Evolutionary conservation across 35 echinoderm and acorn worm genomes (phyloP).

Genomic region (Ptychodera flava): DNA sequence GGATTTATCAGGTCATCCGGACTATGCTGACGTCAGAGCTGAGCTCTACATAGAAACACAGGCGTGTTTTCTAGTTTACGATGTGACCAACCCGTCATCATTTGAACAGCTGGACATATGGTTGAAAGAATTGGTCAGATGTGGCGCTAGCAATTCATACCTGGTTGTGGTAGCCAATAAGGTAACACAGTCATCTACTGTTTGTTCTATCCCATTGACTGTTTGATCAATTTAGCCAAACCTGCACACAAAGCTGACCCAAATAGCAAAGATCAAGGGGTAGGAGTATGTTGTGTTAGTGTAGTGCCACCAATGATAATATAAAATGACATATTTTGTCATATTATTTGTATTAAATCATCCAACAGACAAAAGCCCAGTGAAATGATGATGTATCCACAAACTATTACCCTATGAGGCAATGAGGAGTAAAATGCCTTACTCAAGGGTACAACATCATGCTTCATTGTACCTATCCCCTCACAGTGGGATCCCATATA

Average conservation of each 20-base stretch:
- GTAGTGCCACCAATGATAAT: neutral
- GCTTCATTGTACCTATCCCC: too few relatives aligned
- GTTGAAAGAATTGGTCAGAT: slow-evolving; percentile 50
- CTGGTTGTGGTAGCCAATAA: slow-evolving; percentile 78
- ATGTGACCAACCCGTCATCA: slow-evolving; percentile 69
- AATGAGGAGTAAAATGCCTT: too few relatives aligned
- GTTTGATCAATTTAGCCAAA: neutral
- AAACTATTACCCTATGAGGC: too few relatives aligned
- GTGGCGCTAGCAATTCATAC: neutral
- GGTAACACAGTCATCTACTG: slow-evolving; percentile 21
- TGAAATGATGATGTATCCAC: too few relatives aligned
- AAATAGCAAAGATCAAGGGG: neutral
- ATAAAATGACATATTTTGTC: neutral
- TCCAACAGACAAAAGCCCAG: neutral
- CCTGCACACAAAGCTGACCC: neutral
- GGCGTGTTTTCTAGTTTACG: slow-evolving; percentile 64
- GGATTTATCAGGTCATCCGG: slow-evolving; percentile 76
- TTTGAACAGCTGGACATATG: slow-evolving; percentile 83
- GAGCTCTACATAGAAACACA: slow-evolving; percentile 66
- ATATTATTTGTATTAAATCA: neutral
- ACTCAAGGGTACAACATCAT: too few relatives aligned
- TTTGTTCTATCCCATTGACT: neutral
- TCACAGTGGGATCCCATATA: too few relatives aligned
- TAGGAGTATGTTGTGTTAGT: neutral
- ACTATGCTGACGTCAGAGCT: slow-evolving; percentile 66